Evolutionary conservation across 2,113 vertebrate genomes (phyloP), one percentile per base, ranked within the genome.

Genomic region (Cebidichthys violaceus): DNA sequence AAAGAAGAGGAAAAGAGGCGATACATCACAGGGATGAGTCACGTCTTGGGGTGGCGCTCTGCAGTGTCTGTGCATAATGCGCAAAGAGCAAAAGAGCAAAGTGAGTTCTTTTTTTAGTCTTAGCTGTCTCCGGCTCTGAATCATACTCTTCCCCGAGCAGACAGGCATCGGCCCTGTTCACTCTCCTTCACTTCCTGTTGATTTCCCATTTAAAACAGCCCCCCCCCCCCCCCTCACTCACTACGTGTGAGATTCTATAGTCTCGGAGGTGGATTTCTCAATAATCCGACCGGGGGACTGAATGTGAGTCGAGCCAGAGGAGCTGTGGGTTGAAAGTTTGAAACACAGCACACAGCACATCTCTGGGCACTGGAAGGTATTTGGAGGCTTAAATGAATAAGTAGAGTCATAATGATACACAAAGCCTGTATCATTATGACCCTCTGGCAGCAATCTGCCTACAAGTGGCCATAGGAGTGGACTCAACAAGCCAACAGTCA

Each of bases 21-120:
- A 75, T 60, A 81, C 81, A 91, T 92, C 76, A 90, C 81, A 92
- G 83, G 77, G 91, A 95, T 95, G 95, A 95, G 86, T 95, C 95
- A 95, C 82, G 47, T 87, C 82, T 88, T 81, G 75, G 77, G 70
- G 84, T 92, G 86, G 75, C 45, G 47, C 86, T 92, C 91, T 91
- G 94, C 93, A 88, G 92, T 78, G 78, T 88, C 77, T 87, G 84
- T 92, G 86, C 88, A 88, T 86, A 86, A 92, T 86, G 84, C 84
- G 77, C 81, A 85, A 61, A 84, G 86, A 88, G 82, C 67, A 1
- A 69, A 83, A 86, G 84, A 81, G 79, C 70, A 79, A 73, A 75
- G 33, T 68, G 55, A 75, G 70, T 24, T 76, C 79, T 89, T 86
- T 89, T 88, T 93, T 88, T 89, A 81, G 89, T 70, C 77, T 60